Evolutionary conservation across 1,140 invertebrate species (phyloP), one percentile per base, ranked within the genome.

Genomic region (Platyscapa corneri): DNA sequence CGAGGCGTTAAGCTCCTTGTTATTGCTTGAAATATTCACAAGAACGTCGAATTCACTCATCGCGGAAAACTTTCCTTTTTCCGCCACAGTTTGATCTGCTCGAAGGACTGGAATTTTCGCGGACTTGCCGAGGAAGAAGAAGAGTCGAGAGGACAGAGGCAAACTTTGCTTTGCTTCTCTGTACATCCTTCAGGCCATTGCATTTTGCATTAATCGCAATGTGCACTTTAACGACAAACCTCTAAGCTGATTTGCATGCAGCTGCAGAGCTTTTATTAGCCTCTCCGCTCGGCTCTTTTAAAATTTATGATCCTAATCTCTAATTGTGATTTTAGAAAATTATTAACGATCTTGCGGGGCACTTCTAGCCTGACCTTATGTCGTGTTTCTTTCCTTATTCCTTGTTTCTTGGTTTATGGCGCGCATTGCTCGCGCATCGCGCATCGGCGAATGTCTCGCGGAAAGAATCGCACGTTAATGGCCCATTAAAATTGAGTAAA

Each of bases 301-400:
- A 8, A 64, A 64, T 72, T 64, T 74, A 74, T 75, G 49, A 84
- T 84, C 49, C 34, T 60, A 67, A 84, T 84, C 74, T 30, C 23
- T 72, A 74, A 76, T 83, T 60, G 14, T 56, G 27, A 23, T 32
- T 82, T 75, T 83, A 76, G 2, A 83, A 70, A n/a, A 56, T 30
- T 16, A 53, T 30, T 39, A 49, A 49, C 32, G 60, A 53, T n/a
- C 14, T 76, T n/a, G 18, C 6, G 1, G 16, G 23, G 10, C 27
- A 3, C 27, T n/a, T 27, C 16, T n/a, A 74, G 10, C 23, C 42
- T 42, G 42, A n/a, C n/a, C n/a, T n/a, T n/a, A n/a, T n/a, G n/a
- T n/a, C n/a, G n/a, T n/a, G n/a, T n/a, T n/a, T n/a, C n/a, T n/a
- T n/a, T n/a, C n/a, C 5, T 3, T 74, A 74, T 42, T n/a, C 23